Evolutionary conservation across 2,888 invertebrate genomes (phyloP), one percentile per base, ranked within the genome.

Genomic region (Drosophila niveifrons): DNA sequence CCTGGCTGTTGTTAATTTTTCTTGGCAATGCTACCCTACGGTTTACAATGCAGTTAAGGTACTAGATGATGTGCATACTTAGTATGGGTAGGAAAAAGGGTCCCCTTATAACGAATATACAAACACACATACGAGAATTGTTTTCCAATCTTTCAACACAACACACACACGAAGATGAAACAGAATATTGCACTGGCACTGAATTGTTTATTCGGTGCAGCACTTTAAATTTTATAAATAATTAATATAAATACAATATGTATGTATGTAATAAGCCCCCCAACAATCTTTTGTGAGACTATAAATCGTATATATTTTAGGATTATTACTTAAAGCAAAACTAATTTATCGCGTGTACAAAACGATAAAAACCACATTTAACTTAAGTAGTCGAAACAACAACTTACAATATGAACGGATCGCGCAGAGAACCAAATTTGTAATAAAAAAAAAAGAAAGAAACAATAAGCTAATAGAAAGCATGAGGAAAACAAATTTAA

Each of bases 281-380:
- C 73, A 75, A 82, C 83, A 82, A 82, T 86, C 83, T 82, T 85
- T 82, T 88, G 86, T 88, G 88, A 88, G 82, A 82, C 88, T 82
- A 82, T 86, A 74, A 84, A 78, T 23, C 65, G 31, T 81, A 71
- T 81, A 71, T 87, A 65, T 71, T 69, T 31, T 78, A 84, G 88
- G 79, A 62, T 63, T 81, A 68, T 66, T 63, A 84, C 55, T 71
- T 74, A 69, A 66, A 78, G 43, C 31, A 56, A 66, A 75, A 79
- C 67, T 85, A 75, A 82, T 66, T 72, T 78, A 82, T 88, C 88
- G 80, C 46, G 61, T 71, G 82, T 85, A 88, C 75, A 88, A 82
- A 72, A 55, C 79, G 79, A 88, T 88, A 80, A 17, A 43, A 52
- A 52, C 75, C 75, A 59, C 39, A 70, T 58, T 66, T 85, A 85